These are phyloP conservation scores for Teleiodes luculella DNA, from an alignment of 2,888 invertebrate species.

Conservation along the genomic window DNA sequence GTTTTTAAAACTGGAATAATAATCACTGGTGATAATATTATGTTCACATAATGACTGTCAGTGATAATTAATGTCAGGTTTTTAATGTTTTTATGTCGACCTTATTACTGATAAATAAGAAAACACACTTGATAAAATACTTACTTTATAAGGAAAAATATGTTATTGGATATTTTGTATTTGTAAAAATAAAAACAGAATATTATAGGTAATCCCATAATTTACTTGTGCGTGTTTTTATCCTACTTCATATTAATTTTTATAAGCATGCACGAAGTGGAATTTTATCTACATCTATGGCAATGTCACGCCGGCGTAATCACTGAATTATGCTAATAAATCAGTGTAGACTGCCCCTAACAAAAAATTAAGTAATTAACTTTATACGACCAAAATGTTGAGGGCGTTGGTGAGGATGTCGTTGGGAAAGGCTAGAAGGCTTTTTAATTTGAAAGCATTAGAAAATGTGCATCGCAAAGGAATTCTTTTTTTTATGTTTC, in stretches of 20 bases:
- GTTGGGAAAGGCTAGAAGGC: constrained; percentile 25
- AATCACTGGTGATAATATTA: no score
- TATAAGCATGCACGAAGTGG: constrained; percentile 1
- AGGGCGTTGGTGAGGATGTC: background rate
- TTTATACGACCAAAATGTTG: constrained; percentile 43
- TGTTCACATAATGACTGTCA: no score
- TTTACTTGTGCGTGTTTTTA: background rate
- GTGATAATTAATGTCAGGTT: no score
- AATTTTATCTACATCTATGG: constrained; percentile 26
- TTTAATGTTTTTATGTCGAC: no score
- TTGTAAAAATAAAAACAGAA: no score
- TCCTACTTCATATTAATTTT: background rate
- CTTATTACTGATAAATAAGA: no score
- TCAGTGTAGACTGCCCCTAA: constrained; percentile 54
- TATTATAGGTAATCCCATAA: background rate
- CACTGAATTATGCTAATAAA: constrained; percentile 63
- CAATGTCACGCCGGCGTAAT: constrained; percentile 53
- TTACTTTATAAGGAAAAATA: no score
- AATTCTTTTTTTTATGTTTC: no score
- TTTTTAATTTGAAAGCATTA: constrained; percentile 29
- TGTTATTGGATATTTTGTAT: no score
- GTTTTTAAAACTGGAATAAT: no score
- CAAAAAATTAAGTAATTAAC: constrained; percentile 70
- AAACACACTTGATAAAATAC: no score
- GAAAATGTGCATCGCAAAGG: no score